phyloP scores from a whole-genome alignment of 2,113 vertebrate species.

The Nesoenas mayeri region DNA sequence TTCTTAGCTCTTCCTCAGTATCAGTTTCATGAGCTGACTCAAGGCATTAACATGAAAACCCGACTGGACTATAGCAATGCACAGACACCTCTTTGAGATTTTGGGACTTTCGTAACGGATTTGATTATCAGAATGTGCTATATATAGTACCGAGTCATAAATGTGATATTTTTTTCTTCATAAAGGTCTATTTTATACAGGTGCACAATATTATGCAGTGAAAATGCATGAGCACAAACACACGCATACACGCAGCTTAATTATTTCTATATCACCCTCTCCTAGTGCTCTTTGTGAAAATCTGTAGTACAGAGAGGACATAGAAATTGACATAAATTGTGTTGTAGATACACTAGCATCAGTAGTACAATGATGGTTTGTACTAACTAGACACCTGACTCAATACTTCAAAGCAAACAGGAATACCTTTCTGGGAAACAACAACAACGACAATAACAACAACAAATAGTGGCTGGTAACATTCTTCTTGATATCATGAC shows the following conservation, averaged over 20 bases:
- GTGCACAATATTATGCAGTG: background rate
- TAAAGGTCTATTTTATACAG: background rate
- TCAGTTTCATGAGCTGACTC: background rate
- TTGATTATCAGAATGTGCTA: background rate
- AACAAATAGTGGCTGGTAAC: background rate
- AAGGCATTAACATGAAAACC: slow-evolving; percentile 17
- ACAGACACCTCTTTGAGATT: background rate
- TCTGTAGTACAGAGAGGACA: background rate
- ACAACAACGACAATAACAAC: background rate
- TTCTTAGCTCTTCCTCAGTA: background rate
- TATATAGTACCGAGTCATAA: background rate
- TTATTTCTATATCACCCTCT: background rate
- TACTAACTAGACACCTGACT: background rate
- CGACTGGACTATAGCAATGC: background rate
- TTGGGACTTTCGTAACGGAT: background rate
- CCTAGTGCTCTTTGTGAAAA: background rate
- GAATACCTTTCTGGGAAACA: background rate
- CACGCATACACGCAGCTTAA: background rate
- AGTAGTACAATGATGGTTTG: background rate
- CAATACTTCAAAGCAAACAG: background rate
- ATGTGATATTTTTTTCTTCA: background rate
- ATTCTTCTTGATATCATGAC: background rate
- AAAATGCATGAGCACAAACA: background rate
- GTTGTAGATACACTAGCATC: background rate
- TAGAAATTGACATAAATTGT: background rate